Conservation (phyloP, 2,888 invertebrate species). For the Dexiosoma caninum region DNA sequence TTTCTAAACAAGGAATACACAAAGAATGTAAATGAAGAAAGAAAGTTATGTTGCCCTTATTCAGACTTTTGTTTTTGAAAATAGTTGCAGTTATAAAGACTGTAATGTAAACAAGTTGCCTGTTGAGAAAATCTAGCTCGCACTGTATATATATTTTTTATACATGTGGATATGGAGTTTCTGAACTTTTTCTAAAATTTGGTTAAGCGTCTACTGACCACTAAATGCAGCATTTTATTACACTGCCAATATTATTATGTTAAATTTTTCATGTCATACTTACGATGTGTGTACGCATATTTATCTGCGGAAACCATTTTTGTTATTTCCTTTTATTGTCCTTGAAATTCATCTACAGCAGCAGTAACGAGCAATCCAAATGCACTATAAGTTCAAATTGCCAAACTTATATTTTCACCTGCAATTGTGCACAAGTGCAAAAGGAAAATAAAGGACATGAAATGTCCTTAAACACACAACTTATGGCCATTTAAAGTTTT, state of each 20-base stretch:
- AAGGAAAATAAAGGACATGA: slow-evolving; percentile 44
- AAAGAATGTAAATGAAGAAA: no score
- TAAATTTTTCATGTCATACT: background rate
- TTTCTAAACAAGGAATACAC: no score
- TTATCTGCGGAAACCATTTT: background rate
- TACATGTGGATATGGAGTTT: background rate
- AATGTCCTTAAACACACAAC: slow-evolving; percentile 57
- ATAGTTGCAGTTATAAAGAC: no score
- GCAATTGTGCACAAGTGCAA: slow-evolving; percentile 45
- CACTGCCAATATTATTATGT: background rate
- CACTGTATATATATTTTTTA: no score
- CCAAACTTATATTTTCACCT: slow-evolving; percentile 54
- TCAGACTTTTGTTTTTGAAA: no score
- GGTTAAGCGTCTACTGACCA: no score
- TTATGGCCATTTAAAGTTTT: slow-evolving; percentile 56
- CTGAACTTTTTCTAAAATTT: no score
- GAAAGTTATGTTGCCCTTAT: no score
- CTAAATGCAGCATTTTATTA: background rate
- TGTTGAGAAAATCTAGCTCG: no score
- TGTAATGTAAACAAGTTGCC: no score
- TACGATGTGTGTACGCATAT: background rate
- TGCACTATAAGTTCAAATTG: slow-evolving; percentile 40
- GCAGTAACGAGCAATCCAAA: slow-evolving; percentile 13
- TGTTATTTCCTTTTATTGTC: slow-evolving; percentile 7
- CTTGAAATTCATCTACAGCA: slow-evolving; percentile 19